phyloP scores from a whole-genome alignment of 53 echinoderm and acorn worm species.

The Apostichopus leukothele region DNA sequence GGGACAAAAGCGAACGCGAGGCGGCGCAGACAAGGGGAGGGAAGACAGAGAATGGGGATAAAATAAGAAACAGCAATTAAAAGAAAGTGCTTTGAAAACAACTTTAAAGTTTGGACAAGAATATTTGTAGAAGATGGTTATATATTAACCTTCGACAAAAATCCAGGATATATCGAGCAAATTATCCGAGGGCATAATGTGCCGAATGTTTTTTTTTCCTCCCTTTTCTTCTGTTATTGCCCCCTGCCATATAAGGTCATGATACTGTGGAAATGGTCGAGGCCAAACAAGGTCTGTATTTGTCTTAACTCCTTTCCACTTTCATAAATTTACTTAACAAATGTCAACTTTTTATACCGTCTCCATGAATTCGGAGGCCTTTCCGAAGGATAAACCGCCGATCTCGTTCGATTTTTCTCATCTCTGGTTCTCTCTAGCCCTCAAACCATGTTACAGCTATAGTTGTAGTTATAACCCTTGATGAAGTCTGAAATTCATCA shows the following conservation, averaged over 20 bases:
- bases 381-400: neutral
- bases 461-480: neutral
- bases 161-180: too few relatives aligned
- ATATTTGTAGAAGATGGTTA: too few relatives aligned
- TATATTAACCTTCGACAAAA: too few relatives aligned
- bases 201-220: too few relatives aligned
- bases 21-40: too few relatives aligned
- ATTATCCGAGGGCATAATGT: too few relatives aligned
- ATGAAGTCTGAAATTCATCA: neutral
- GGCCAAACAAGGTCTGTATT: neutral
- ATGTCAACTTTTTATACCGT: constrained; percentile 6
- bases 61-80: too few relatives aligned
- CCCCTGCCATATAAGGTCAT: neutral
- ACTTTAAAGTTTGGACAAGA: too few relatives aligned
- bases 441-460: neutral
- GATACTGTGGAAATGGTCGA: neutral
- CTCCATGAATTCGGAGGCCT: constrained; percentile 1
- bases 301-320: neutral
- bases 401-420: neutral
- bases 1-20: too few relatives aligned
- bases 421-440: neutral
- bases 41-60: too few relatives aligned
- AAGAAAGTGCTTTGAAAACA: too few relatives aligned
- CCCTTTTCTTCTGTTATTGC: neutral
- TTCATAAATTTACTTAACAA: constrained; percentile 11